phyloP scores from a whole-genome alignment of 35 echinoderm and acorn worm species.

The Ophioderma brevispina region DNA sequence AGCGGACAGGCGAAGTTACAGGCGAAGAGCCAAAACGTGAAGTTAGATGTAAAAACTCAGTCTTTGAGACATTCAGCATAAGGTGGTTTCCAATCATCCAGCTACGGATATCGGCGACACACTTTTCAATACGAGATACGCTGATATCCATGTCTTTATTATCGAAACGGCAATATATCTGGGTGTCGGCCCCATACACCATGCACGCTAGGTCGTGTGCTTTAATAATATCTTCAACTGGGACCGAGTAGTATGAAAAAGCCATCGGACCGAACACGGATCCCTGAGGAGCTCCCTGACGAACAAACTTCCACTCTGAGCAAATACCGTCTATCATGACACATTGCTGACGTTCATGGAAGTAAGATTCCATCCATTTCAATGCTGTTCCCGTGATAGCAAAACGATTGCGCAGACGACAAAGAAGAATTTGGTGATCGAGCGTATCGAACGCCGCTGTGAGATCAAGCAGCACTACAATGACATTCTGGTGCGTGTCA shows the following conservation, averaged over 20 bases:
- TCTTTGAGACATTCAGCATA: neutral
- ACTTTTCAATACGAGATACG: too few species aligned
- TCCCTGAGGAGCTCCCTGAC: neutral
- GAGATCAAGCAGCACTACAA: too few species aligned
- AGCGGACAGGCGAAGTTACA: neutral
- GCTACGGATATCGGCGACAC: neutral
- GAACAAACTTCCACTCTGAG: neutral
- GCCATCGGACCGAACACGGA: neutral
- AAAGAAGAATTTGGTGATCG: too few species aligned
- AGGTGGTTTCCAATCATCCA: neutral
- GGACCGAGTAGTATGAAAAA: neutral
- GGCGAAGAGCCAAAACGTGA: neutral
- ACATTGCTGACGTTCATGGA: too few species aligned
- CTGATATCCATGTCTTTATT: neutral
- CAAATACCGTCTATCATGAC: neutral
- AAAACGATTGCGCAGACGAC: conserved; percentile 16
- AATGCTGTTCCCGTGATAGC: neutral
- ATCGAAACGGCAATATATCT: neutral
- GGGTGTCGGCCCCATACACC: neutral
- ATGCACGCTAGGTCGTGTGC: too few species aligned
- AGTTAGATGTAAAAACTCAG: neutral
- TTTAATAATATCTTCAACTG: conserved; percentile 26
- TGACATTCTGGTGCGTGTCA: conserved; percentile 1
- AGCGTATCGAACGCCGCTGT: too few species aligned
- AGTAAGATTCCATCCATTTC: too few species aligned